Conservation (phyloP, 2,113 vertebrate species). For the Pygathrix nemaeus region DNA sequence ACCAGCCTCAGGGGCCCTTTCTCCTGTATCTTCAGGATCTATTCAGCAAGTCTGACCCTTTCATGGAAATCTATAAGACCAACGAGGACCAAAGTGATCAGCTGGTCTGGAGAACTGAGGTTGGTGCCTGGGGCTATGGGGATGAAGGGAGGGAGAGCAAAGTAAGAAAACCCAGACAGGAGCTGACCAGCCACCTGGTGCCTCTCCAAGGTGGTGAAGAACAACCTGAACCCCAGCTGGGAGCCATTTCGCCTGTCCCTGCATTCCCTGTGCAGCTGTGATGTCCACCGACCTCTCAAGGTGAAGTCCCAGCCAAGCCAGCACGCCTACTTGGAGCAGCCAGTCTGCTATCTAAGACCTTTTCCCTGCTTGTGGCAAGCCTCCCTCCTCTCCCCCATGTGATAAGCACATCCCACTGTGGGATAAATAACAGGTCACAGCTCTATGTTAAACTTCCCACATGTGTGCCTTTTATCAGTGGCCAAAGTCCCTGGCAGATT, state of each 20-base stretch:
- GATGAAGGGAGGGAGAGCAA: neutral
- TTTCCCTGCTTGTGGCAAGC: neutral
- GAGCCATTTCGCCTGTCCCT: constrained; percentile 80
- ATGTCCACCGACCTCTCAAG: constrained; percentile 76
- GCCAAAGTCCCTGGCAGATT: neutral
- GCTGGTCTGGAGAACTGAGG: constrained; percentile 82
- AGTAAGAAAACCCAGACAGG: neutral
- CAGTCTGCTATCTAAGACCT: neutral
- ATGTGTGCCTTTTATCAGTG: constrained; percentile 25
- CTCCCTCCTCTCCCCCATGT: neutral
- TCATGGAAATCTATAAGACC: constrained; percentile 84
- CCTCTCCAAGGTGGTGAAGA: constrained; percentile 80
- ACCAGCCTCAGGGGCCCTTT: neutral
- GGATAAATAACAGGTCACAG: constrained; percentile 16
- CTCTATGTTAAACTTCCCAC: neutral
- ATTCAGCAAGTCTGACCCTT: constrained; percentile 84
- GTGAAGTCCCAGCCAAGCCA: constrained; percentile 43
- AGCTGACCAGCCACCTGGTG: neutral
- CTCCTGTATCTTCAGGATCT: constrained; percentile 71
- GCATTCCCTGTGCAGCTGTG: constrained; percentile 81
- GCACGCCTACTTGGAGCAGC: neutral
- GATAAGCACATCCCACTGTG: neutral
- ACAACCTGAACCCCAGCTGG: constrained; percentile 83
- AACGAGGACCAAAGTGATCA: constrained; percentile 68
- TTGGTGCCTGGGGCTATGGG: neutral